Evolutionary conservation across 2,113 vertebrate genomes (phyloP).

Genomic region (Gobio gobio): DNA sequence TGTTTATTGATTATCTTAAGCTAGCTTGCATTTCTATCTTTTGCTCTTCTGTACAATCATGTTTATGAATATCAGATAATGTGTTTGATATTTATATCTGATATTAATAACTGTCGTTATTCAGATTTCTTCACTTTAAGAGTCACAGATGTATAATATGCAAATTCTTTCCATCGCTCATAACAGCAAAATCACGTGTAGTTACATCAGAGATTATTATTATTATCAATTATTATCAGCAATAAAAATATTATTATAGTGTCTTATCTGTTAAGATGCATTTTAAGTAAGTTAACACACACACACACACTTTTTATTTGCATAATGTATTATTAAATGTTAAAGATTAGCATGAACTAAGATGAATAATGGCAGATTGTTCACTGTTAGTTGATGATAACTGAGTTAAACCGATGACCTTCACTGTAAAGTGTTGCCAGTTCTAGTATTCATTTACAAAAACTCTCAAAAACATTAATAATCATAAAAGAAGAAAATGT

Average conservation of each 20-base stretch:
- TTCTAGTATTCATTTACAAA: neutral
- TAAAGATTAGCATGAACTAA: too few relatives aligned
- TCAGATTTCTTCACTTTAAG: neutral
- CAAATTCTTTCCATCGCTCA: too few relatives aligned
- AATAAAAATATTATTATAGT: too few relatives aligned
- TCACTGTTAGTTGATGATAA: too few relatives aligned
- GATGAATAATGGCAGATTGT: too few relatives aligned
- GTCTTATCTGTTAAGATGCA: too few relatives aligned
- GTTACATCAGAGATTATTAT: neutral
- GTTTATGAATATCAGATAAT: neutral
- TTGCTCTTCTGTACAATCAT: neutral
- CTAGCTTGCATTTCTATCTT: conserved; percentile 51
- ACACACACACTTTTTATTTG: too few relatives aligned
- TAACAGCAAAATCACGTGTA: neutral
- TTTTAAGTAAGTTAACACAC: too few relatives aligned
- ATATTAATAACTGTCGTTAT: neutral
- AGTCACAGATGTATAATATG: neutral
- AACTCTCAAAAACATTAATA: neutral
- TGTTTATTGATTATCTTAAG: conserved; percentile 52
- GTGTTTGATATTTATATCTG: neutral
- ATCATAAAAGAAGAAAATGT: neutral
- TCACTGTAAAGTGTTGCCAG: too few relatives aligned
- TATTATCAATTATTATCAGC: neutral
- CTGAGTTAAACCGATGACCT: too few relatives aligned
- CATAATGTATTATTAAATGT: too few relatives aligned